A percentile compares a stretch with the other conserved stretches of the same genome.
phyloP scores from a whole-genome alignment of 1,140 invertebrate genomes.

The Trachelipus rathkii region DNA sequence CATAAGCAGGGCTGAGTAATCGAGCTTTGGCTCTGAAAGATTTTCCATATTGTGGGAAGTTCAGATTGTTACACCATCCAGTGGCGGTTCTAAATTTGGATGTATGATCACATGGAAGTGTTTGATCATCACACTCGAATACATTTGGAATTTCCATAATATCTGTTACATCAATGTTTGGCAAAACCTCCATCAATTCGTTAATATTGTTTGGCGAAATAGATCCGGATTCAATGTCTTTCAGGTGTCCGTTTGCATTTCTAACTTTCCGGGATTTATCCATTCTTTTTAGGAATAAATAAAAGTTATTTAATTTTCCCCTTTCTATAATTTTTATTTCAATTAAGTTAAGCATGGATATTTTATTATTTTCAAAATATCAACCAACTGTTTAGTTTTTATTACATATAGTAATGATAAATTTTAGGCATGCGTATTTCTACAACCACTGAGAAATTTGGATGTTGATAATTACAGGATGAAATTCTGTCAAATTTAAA shows the following conservation, averaged over 20 bases:
- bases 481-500: too few species aligned
- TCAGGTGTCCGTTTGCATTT: conserved; percentile 46
- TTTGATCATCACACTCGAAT: conserved; percentile 55
- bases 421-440: too few species aligned
- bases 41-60: conserved; percentile 56
- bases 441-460: too few species aligned
- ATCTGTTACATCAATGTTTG: conserved; percentile 53
- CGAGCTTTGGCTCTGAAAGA: conserved; percentile 54
- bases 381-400: not conserved
- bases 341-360: too few species aligned
- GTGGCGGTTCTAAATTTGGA: conserved; percentile 56
- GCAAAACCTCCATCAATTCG: conserved; percentile 53
- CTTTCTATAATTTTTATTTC: not conserved
- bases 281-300: not conserved
- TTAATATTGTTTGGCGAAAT: conserved; percentile 49
- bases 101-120: conserved; percentile 60
- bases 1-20: conserved; percentile 55
- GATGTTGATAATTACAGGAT: too few species aligned
- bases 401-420: not conserved
- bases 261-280: conserved; percentile 31
- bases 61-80: conserved; percentile 62
- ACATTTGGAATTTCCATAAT: conserved; percentile 53
- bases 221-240: conserved; percentile 51
- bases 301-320: not conserved
- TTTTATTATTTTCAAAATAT: not conserved